phyloP scores from a whole-genome alignment of 2,113 vertebrate species.

The Anoplopoma fimbria region DNA sequence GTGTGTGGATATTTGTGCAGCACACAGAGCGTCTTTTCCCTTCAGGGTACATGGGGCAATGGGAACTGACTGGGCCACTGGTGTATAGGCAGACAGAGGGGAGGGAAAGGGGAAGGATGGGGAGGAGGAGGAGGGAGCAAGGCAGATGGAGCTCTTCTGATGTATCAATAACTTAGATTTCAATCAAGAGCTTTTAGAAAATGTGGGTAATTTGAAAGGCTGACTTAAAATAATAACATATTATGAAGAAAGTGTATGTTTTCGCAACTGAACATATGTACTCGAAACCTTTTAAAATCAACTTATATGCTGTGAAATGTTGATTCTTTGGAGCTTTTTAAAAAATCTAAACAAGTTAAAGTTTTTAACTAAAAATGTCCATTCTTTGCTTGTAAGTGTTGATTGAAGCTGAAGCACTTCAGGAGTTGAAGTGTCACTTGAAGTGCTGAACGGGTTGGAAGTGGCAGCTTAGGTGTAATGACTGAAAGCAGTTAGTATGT shows the following conservation, averaged over 20 bases:
- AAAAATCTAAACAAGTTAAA: not conserved
- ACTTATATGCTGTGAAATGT: not conserved
- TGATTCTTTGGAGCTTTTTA: not conserved
- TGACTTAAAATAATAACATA: not conserved
- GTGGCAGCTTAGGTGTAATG: not conserved
- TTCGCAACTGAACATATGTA: not conserved
- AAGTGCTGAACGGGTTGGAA: not conserved
- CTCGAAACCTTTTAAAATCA: not conserved
- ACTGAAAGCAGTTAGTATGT: not conserved
- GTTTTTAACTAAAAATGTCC: not conserved
- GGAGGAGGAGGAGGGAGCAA: not conserved
- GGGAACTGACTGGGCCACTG: slow-evolving; percentile 18
- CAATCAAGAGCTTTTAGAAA: not conserved
- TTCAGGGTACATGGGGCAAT: slow-evolving; percentile 4
- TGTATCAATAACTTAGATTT: not conserved
- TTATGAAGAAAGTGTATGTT: not conserved
- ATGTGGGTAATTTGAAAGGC: not conserved
- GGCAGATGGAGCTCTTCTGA: not conserved
- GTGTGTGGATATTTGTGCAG: slow-evolving; percentile 30
- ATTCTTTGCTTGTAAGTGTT: not conserved
- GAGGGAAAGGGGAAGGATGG: not conserved
- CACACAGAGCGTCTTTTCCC: slow-evolving; percentile 22
- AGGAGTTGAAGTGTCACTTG: not conserved
- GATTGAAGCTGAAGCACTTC: not conserved
- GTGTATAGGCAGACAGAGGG: slow-evolving; percentile 11